Percentiles rank a stretch among this genome's conserved stretches.
Conservation (phyloP, 2,797 vertebrate species). For the Pelochelys cantorii region DNA sequence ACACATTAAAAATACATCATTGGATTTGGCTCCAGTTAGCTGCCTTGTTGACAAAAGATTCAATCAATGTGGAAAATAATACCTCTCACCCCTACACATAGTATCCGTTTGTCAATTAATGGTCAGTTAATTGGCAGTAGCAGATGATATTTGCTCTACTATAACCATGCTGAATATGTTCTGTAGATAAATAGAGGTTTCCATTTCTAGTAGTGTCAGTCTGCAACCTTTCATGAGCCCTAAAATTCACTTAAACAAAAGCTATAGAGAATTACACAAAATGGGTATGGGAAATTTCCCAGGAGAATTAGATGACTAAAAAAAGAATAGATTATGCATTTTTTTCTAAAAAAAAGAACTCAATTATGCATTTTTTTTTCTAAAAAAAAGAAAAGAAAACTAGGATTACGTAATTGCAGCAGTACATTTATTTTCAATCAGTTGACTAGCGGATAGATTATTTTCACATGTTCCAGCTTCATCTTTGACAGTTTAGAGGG, state of each 20-base stretch:
- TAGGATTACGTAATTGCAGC: background rate
- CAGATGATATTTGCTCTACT: background rate
- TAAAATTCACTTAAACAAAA: background rate
- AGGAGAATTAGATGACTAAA: background rate
- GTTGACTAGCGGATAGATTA: background rate
- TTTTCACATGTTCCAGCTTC: background rate
- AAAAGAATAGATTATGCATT: background rate
- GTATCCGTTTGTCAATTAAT: background rate
- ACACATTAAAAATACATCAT: background rate
- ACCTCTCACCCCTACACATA: background rate
- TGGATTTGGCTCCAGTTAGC: background rate
- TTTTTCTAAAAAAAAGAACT: background rate
- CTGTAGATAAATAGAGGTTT: background rate
- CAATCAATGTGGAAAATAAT: background rate
- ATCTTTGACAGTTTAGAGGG: background rate
- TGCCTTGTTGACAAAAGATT: background rate
- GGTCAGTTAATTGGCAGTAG: background rate
- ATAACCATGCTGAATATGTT: background rate
- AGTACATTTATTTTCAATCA: background rate
- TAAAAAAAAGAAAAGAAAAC: background rate
- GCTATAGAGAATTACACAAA: background rate
- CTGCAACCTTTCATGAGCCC: background rate
- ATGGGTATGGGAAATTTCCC: background rate
- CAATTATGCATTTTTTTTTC: background rate
- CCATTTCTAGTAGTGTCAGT: background rate